A percentile compares a stretch with the other conserved stretches of the same genome.
Evolutionary conservation across 2,113 vertebrate genomes (phyloP).

Genomic region (Syrrhaptes paradoxus): DNA sequence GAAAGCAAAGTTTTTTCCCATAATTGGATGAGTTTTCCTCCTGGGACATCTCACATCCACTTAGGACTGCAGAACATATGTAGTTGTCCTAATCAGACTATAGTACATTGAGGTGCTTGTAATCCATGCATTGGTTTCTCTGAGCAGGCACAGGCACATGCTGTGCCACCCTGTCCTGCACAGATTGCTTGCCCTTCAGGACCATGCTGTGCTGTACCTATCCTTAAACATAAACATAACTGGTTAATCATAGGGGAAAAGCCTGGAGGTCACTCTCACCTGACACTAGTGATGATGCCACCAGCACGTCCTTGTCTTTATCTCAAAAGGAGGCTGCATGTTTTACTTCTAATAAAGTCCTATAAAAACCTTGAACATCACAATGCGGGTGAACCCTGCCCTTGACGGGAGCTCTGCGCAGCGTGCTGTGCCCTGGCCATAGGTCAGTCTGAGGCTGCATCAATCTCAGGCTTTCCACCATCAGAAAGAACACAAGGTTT

Average conservation of each 20-base stretch:
- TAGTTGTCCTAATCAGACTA: background rate
- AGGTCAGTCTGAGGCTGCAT: background rate
- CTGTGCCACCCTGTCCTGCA: background rate
- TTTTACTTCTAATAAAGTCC: background rate
- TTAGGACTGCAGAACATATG: background rate
- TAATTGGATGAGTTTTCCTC: background rate
- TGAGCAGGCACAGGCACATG: background rate
- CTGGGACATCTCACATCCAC: background rate
- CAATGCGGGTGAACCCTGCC: background rate
- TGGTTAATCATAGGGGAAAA: background rate
- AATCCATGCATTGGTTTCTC: background rate
- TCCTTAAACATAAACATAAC: background rate
- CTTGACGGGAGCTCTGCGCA: background rate
- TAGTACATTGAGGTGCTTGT: background rate
- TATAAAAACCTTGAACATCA: background rate
- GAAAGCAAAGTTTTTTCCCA: background rate
- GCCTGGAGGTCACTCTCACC: background rate
- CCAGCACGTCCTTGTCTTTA: background rate
- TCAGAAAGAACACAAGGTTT: background rate
- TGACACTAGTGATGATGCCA: background rate
- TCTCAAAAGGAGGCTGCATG: background rate
- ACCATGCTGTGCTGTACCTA: background rate
- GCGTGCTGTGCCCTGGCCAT: rapidly evolving
- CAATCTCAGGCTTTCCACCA: rapidly evolving
- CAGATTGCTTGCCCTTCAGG: background rate